Conservation (phyloP, 2,797 vertebrate species). For the Danio tinwini region DNA sequence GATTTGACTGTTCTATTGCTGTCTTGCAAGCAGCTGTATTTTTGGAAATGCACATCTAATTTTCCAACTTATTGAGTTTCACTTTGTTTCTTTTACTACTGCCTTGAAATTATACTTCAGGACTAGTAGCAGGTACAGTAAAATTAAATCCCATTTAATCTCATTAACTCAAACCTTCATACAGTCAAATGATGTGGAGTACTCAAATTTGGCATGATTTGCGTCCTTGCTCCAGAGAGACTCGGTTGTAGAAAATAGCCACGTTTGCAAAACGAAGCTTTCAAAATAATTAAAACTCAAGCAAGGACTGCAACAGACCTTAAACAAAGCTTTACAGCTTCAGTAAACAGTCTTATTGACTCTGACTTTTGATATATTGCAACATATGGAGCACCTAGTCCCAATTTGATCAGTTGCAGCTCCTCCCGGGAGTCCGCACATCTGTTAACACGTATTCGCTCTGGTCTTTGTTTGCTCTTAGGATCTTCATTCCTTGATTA, state of each 20-base stretch:
- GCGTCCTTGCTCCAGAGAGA: slow-evolving; percentile 68
- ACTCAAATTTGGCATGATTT: slow-evolving; percentile 75
- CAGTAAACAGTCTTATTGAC: slow-evolving; percentile 21
- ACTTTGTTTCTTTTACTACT: background rate
- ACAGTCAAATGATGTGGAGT: slow-evolving; percentile 62
- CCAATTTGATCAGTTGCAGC: slow-evolving; percentile 16
- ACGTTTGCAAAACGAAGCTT: slow-evolving; percentile 76
- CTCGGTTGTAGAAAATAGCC: slow-evolving; percentile 67
- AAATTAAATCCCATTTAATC: slow-evolving; percentile 9
- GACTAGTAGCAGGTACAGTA: slow-evolving; percentile 1
- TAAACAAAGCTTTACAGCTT: slow-evolving; percentile 49
- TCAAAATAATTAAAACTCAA: slow-evolving; percentile 82
- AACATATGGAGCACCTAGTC: slow-evolving; percentile 6
- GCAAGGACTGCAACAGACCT: slow-evolving; percentile 66
- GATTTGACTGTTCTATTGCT: background rate
- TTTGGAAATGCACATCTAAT: background rate
- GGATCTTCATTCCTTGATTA: slow-evolving; percentile 50
- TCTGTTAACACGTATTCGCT: background rate
- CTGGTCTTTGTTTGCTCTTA: slow-evolving; percentile 52
- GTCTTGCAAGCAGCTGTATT: background rate
- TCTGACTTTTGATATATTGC: slow-evolving; percentile 20
- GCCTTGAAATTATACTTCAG: slow-evolving; percentile 17
- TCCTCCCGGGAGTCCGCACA: slow-evolving; percentile 38
- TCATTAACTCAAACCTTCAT: slow-evolving; percentile 49
- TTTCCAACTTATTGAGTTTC: slow-evolving; percentile 6